phyloP scores from a whole-genome alignment of 2,888 invertebrate genomes.

The Lydus trimaculatus region DNA sequence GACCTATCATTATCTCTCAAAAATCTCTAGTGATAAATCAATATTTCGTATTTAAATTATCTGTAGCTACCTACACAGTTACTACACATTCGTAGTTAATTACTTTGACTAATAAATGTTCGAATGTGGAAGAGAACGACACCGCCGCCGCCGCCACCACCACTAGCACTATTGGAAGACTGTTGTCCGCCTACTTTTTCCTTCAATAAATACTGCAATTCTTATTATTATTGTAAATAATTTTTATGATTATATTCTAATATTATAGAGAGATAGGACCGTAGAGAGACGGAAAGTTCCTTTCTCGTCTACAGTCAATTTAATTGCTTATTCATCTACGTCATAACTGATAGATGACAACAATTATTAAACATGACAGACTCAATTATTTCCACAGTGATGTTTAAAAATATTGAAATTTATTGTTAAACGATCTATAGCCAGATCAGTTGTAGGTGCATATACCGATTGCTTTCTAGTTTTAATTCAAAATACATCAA shows the following conservation, averaged over 20 bases:
- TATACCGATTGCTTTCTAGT: not conserved
- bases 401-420: constrained; percentile 26
- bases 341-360: constrained; percentile 31
- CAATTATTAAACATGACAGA: constrained; percentile 32
- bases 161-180: not conserved
- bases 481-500: not conserved
- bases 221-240: not conserved
- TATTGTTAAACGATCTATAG: constrained; percentile 20
- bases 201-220: not conserved
- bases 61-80: constrained; percentile 32
- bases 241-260: not conserved
- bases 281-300: not conserved
- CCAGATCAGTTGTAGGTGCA: not conserved
- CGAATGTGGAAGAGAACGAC: not conserved
- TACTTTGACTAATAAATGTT: constrained; percentile 31
- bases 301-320: constrained; percentile 1
- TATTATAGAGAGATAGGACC: not conserved
- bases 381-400: constrained; percentile 22
- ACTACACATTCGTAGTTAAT: constrained; percentile 33
- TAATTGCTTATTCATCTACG: constrained; percentile 26
- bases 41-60: constrained; percentile 32
- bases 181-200: not conserved
- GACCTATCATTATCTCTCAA: not conserved
- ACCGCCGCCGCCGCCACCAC: not conserved
- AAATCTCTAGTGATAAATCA: constrained; percentile 25